Base-by-base conservation (phyloP, 1,140 invertebrate genomes). In the Aphaenogaster ashmeadi region DNA sequence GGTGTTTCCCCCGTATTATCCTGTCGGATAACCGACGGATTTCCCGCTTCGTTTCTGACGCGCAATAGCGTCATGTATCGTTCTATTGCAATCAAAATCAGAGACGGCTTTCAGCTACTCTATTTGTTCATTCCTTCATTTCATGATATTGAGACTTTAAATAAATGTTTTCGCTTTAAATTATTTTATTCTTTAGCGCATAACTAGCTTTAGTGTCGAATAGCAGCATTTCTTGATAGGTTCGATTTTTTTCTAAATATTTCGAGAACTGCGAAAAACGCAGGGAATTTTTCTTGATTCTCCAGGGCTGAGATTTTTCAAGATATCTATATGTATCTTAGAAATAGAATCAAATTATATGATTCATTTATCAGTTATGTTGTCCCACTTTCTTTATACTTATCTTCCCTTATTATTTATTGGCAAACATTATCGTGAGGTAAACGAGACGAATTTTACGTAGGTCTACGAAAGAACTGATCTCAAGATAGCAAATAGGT, bases 51-150 rank as follows among this genome's bases (percentile, higher is more conserved):
- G 13, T 67, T 41, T 7, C 80, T 50, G 56, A 75, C 33, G 54
- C 41, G 47, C 52, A 69, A 86, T 86, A 74, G 72, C 44, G 18
- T 56, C 33, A 74, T 50, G 69, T 54, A 52, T 21, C 47, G 58
- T 41, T 38, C 56, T 21, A 41, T 21, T 77, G 18, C 11, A 9
- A 38, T 36, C 15, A 58, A 60, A 81, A n/a, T 11, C n/a, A 18
- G 15, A 11, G 13, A 52, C 6, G 38, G 1, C 5, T 0, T 71
- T 33, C 1, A 47, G 38, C 47, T 9, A 11, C 5, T 36, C 38
- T n/a, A 67, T 60, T n/a, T 33, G 8, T 60, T 64, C 3, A 44
- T 41, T 7, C 3, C 2, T 36, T 13, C 5, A 27, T 33, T 33
- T 41, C 27, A 3, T 5, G 5, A 13, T 44, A 36, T 36, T 47